These are phyloP conservation scores for Drosophila trapezifrons DNA, from an alignment of 1,140 invertebrate species.

Conservation along the genomic window DNA sequence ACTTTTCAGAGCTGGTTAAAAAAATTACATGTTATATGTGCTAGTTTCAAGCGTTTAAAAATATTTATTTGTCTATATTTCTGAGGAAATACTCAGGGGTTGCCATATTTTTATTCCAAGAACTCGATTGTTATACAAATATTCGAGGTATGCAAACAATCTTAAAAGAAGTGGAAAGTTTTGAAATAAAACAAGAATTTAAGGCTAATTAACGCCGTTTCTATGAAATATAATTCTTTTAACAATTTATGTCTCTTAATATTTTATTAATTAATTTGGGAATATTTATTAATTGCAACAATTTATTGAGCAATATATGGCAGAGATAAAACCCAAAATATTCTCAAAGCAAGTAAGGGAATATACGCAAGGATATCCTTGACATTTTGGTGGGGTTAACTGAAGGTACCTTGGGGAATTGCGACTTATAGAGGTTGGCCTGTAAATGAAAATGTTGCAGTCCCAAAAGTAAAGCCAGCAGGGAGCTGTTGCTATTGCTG, in stretches of 20 bases:
- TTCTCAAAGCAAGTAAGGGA: neutral
- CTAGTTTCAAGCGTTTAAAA: neutral
- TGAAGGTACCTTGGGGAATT: neutral
- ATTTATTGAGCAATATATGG: neutral
- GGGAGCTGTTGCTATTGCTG: slow-evolving; percentile 30
- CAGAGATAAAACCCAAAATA: neutral
- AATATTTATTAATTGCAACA: neutral
- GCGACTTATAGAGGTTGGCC: slow-evolving; percentile 5
- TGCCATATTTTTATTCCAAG: neutral
- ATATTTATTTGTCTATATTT: neutral
- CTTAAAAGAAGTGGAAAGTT: no score
- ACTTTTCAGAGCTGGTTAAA: neutral
- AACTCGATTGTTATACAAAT: neutral
- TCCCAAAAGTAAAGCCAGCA: slow-evolving; percentile 40
- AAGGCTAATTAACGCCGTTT: neutral
- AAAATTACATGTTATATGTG: neutral
- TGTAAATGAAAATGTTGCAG: slow-evolving; percentile 30
- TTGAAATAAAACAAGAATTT: no score
- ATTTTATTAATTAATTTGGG: neutral
- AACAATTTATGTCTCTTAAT: no score
- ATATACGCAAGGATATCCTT: neutral
- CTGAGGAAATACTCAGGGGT: neutral
- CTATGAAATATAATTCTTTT: no score
- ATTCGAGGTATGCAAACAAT: neutral
- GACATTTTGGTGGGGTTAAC: slow-evolving; percentile 1